These are phyloP conservation scores for Xenotilapia leptura DNA, from an alignment of 2,113 vertebrate species.

Conservation along the genomic window DNA sequence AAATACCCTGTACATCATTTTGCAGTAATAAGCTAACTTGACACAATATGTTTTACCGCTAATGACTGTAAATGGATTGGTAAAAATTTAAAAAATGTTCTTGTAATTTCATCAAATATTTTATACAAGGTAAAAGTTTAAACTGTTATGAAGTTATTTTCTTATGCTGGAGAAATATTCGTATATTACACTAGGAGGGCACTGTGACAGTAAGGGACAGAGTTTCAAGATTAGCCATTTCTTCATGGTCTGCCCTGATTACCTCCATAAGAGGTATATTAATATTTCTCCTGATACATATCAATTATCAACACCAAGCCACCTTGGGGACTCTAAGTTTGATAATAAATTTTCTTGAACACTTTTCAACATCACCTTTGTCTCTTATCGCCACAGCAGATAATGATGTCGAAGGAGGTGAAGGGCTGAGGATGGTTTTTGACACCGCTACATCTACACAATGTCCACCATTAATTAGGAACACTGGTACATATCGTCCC, in stretches of 20 bases:
- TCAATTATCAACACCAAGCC: neutral
- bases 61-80: neutral
- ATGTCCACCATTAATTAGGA: constrained; percentile 5
- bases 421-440: neutral
- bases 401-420: neutral
- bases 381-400: neutral
- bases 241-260: neutral
- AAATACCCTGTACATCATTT: neutral
- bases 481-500: neutral
- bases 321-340: neutral
- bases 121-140: neutral
- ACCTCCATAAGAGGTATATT: neutral
- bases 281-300: neutral
- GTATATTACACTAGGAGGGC: neutral
- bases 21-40: neutral
- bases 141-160: neutral
- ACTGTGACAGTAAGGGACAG: neutral
- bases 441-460: neutral
- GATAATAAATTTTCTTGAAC: neutral
- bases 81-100: neutral
- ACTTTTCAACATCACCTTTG: neutral
- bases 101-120: neutral
- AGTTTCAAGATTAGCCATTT: neutral
- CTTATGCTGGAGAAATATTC: neutral
- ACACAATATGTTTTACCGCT: neutral